phyloP scores from a whole-genome alignment of 1,140 invertebrate species.

The Camponotus pennsylvanicus region DNA sequence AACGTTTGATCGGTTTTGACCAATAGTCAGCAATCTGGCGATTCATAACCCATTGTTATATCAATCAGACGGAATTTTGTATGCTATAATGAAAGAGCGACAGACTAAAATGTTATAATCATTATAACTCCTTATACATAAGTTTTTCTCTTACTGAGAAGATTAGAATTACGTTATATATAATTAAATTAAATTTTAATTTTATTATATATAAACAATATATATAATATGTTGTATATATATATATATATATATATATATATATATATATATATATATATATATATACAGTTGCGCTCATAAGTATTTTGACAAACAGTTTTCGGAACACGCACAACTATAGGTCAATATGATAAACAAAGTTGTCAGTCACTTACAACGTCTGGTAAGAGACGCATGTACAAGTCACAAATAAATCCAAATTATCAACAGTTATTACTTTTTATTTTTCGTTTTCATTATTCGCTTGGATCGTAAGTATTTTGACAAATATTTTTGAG shows the following conservation, averaged over 20 bases:
- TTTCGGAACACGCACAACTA: too few species aligned
- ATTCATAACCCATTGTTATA: constrained; percentile 79
- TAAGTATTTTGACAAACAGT: too few species aligned
- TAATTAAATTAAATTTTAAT: not conserved
- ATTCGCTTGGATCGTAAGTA: too few species aligned
- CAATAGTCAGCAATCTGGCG: constrained; percentile 66
- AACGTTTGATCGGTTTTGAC: constrained; percentile 63
- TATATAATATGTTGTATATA: not conserved
- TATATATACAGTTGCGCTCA: too few species aligned
- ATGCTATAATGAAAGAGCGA: not conserved
- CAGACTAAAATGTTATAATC: constrained; percentile 32
- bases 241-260: too few species aligned
- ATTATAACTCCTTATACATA: not conserved
- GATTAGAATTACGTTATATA: not conserved
- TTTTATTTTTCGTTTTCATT: too few species aligned
- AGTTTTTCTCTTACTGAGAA: not conserved
- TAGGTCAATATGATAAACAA: too few species aligned
- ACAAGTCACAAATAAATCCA: too few species aligned
- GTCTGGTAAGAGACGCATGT: too few species aligned
- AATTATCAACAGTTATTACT: too few species aligned
- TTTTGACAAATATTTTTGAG: too few species aligned
- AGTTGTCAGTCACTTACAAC: too few species aligned
- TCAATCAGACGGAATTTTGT: constrained; percentile 57
- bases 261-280: not conserved
- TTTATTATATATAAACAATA: not conserved